Percentiles rank a stretch among this genome's conserved stretches.
These are phyloP conservation scores for Trididemnum nubilum DNA, from an alignment of 23 tunicate genomes.

Conservation along the genomic window DNA sequence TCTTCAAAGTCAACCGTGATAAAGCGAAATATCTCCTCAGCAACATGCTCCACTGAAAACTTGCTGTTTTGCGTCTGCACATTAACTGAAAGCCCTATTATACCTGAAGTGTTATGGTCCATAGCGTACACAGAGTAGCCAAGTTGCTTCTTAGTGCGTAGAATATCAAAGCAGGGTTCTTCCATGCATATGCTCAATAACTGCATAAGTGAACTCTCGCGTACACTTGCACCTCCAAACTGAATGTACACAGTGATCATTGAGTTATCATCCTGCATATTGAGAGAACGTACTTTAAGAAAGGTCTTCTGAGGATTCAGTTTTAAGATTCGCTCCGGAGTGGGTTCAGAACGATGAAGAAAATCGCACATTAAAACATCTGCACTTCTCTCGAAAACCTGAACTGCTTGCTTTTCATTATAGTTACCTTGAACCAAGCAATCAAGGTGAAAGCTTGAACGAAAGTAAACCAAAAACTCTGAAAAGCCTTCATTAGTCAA, in stretches of 20 bases:
- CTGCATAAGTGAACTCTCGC: conserved; percentile 33
- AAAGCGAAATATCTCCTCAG: conserved; percentile 34
- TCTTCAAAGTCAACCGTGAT: conserved; percentile 25
- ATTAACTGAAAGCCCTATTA: conserved; percentile 69
- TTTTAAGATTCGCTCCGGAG: conserved; percentile 30
- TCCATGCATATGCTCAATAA: conserved; percentile 52
- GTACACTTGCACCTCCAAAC: conserved; percentile 20
- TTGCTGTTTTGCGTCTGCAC: conserved; percentile 79
- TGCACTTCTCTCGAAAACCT: conserved; percentile 21
- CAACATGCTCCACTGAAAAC: conserved; percentile 58
- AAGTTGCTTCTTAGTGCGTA: conserved; percentile 80
- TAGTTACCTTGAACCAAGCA: conserved; percentile 78
- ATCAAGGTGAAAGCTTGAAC: conserved; percentile 23
- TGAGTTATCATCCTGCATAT: conserved; percentile 71
- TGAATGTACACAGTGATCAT: conserved; percentile 65
- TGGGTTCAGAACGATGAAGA: neutral
- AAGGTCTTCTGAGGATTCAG: neutral
- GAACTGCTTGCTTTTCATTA: conserved; percentile 33
- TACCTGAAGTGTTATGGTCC: conserved; percentile 64
- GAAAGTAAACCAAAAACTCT: conserved; percentile 22
- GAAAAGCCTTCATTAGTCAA: conserved; percentile 22
- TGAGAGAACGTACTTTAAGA: conserved; percentile 48
- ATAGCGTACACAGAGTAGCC: conserved; percentile 78
- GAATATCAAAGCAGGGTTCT: conserved; percentile 88
- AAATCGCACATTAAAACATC: neutral